phyloP scores from a whole-genome alignment of 2,797 vertebrate genomes.

The Holocentrus rufus region DNA sequence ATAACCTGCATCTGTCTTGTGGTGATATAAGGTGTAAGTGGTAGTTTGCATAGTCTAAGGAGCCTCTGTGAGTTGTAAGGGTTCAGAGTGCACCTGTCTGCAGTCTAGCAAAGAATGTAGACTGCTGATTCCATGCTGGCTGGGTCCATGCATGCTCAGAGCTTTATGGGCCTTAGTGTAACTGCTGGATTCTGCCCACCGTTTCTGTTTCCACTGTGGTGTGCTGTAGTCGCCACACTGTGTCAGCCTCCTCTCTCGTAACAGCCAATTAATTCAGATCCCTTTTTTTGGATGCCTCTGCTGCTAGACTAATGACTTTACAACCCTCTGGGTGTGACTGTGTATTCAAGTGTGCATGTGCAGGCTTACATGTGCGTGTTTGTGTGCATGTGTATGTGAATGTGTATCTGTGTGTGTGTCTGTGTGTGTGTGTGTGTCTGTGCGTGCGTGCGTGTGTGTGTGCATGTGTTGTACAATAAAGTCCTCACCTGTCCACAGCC shows the following conservation, averaged over 20 bases:
- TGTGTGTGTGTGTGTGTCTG: conserved; percentile 19
- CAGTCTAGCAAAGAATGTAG: neutral
- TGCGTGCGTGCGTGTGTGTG: conserved; percentile 24
- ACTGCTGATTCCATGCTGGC: neutral
- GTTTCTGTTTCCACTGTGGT: conserved; percentile 15
- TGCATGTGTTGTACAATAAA: conserved; percentile 51
- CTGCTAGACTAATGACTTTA: conserved; percentile 43
- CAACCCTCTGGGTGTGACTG: conserved; percentile 15
- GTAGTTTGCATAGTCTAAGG: neutral
- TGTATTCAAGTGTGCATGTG: conserved; percentile 2
- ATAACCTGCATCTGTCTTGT: neutral
- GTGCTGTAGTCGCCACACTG: neutral
- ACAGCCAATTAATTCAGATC: conserved; percentile 41
- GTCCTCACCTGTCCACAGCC: conserved; percentile 73
- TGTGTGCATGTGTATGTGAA: conserved; percentile 11
- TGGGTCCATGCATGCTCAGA: neutral
- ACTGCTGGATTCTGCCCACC: conserved; percentile 1
- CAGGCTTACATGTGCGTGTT: neutral
- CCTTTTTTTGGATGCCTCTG: conserved; percentile 37
- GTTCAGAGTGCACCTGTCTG: neutral
- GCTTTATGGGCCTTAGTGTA: neutral
- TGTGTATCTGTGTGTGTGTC: conserved; percentile 22
- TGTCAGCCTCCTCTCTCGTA: conserved; percentile 26
- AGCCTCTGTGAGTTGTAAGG: neutral
- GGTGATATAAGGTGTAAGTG: neutral